Evolutionary conservation across 2,113 vertebrate genomes (phyloP), one percentile per base, ranked within the genome.

Genomic region (Muntiacus reevesi): DNA sequence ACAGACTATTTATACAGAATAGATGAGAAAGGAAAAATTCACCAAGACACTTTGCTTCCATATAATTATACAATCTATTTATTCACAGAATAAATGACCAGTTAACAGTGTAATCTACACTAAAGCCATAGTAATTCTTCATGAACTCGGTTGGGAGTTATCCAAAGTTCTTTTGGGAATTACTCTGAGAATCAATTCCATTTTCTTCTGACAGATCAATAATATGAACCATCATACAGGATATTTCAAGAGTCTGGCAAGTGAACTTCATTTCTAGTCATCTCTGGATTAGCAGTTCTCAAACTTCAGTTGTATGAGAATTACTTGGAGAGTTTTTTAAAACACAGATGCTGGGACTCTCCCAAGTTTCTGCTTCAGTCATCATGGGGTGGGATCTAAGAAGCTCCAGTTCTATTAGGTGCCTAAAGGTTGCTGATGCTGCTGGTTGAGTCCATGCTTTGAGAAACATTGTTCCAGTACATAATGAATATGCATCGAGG

Each of bases 81-180:
- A 81, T 91, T 94, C 96, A 87, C 89, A 59, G 59, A 62, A 91
- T 88, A 94, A 97, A 97, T 91, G 88, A 95, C 85, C 86, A 84
- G 45, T 52, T 74, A 50, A 59, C 76, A 85, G 74, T 84, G 67
- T 59, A 76, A 95, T 91, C 30, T 91, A 71, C 6, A 89, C 33
- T 62, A 74, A 95, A 97, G 55, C 27, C 60, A 94, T 87, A 25
- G 57, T 95, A 92, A 91, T 88, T 97, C 88, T 92, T 95, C 64
- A 60, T 45, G 76, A 91, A 88, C 52, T 86, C 71, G 76, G 27
- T 15, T n/a, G 47, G 11, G 55, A 94, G 54, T 91, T 83, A 92
- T 54, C 23, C 17, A 92, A 83, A 92, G n/a, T 15, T 93, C n/a
- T 47, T 94, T 57, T 79, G 90, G 17, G 59, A 78, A 28, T 94